Conservation (phyloP, 2,797 vertebrate species). For the Chaunax sp. region DNA sequence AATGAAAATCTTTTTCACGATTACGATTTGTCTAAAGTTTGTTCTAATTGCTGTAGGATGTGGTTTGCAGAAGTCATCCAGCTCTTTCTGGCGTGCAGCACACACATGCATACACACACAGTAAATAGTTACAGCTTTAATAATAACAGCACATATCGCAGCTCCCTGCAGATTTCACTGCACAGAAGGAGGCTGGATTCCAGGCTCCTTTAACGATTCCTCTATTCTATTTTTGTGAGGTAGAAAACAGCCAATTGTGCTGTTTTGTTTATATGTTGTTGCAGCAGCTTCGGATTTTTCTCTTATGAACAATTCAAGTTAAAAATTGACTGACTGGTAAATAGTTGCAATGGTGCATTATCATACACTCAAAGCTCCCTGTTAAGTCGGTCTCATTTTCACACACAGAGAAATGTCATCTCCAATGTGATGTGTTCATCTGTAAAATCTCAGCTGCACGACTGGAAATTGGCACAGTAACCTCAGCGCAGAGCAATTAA, state of each 20-base stretch:
- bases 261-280: conserved; percentile 42
- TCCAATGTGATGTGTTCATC: conserved; percentile 10
- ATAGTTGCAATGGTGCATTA: conserved; percentile 19
- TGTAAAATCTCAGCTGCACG: conserved; percentile 24
- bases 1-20: too few relatives aligned
- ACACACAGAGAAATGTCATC: conserved; percentile 54
- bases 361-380: conserved; percentile 5
- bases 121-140: conserved; percentile 49
- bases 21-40: too few relatives aligned
- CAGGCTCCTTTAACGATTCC: conserved; percentile 39
- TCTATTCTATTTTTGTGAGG: conserved; percentile 43
- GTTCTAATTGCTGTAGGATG: conserved; percentile 8
- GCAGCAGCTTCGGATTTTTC: conserved; percentile 5
- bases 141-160: conserved; percentile 44
- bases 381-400: conserved; percentile 46
- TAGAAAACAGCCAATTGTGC: conserved; percentile 11
- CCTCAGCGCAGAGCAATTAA: conserved; percentile 63
- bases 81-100: background rate
- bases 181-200: conserved; percentile 42
- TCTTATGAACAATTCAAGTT: conserved; percentile 24
- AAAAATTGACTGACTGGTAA: conserved; percentile 23
- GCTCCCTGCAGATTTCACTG: conserved; percentile 46
- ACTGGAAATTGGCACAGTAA: conserved; percentile 48
- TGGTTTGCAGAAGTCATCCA: conserved; percentile 24
- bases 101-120: background rate